Evolutionary conservation across 1,140 invertebrate species (phyloP).

Genomic region (Lucilia sericata): DNA sequence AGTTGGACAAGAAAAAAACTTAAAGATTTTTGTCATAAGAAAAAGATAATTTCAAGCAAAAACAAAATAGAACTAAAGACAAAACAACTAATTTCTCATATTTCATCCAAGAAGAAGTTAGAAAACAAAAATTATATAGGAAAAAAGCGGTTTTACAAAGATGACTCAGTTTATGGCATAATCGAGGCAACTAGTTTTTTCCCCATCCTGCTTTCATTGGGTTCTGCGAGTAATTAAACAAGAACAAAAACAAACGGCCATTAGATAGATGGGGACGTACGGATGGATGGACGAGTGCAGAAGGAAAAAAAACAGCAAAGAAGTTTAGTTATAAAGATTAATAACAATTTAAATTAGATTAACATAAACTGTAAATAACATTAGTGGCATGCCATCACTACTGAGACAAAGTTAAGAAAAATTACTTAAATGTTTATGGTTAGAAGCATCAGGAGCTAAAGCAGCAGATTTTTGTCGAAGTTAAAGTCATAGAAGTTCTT

Average conservation of each 20-base stretch:
- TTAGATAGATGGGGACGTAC: too few relatives aligned
- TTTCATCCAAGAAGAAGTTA: neutral
- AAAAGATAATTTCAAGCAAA: neutral
- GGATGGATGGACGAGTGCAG: too few relatives aligned
- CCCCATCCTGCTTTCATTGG: neutral
- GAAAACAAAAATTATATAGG: neutral
- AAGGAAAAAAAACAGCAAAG: neutral
- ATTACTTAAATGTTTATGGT: neutral
- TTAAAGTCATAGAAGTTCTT: neutral
- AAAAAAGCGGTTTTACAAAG: neutral
- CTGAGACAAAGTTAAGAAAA: neutral
- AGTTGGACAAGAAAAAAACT: neutral
- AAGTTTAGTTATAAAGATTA: neutral
- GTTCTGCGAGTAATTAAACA: neutral
- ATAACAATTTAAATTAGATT: conserved; percentile 30
- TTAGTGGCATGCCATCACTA: conserved; percentile 16
- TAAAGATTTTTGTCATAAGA: neutral
- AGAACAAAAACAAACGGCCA: conserved; percentile 1
- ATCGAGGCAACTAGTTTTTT: neutral
- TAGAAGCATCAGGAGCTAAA: neutral
- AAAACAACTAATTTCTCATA: neutral
- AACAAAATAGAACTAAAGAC: neutral
- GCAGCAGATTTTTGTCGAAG: neutral
- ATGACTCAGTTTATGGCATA: neutral
- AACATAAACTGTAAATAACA: conserved; percentile 21